These are phyloP conservation scores for Euproctis similis DNA, from an alignment of 2,888 invertebrate species.

Conservation along the genomic window DNA sequence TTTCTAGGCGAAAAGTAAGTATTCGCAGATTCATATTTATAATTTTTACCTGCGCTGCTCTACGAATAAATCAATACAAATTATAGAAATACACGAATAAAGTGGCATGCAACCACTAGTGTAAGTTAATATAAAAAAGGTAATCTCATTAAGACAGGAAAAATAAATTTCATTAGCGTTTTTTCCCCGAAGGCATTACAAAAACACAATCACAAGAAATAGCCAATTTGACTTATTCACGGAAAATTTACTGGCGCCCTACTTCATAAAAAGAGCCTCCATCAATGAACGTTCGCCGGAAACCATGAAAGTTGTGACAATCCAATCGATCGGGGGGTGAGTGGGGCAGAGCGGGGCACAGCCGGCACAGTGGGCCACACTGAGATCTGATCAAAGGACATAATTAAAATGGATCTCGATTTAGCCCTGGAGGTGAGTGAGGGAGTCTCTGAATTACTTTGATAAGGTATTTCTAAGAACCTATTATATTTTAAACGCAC, in stretches of 20 bases:
- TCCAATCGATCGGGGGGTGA: conserved; percentile 10
- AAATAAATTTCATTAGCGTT: background rate
- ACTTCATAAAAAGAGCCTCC: conserved; percentile 19
- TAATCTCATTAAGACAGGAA: background rate
- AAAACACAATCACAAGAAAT: conserved; percentile 15
- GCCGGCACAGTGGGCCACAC: too few species aligned
- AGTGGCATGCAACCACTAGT: too few species aligned
- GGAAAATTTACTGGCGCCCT: conserved; percentile 13
- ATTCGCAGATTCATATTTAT: too few species aligned
- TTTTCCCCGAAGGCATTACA: conserved; percentile 3
- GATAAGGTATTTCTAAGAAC: too few species aligned
- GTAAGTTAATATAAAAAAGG: too few species aligned
- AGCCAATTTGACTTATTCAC: conserved; percentile 22
- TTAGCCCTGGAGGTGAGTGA: conserved; percentile 23
- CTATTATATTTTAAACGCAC: too few species aligned
- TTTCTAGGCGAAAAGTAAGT: too few species aligned
- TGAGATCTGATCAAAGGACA: conserved; percentile 19
- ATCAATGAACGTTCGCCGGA: conserved; percentile 12
- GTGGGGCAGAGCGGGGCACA: too few species aligned
- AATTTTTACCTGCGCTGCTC: too few species aligned
- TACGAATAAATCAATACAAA: too few species aligned
- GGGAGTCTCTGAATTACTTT: background rate
- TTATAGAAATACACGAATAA: too few species aligned
- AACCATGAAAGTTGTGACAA: conserved; percentile 17
- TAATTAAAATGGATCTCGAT: conserved; percentile 24